A percentile compares a stretch with the other conserved stretches of the same genome.
Evolutionary conservation across 1,140 invertebrate species (phyloP).

Genomic region (Hycleus phaleratus): DNA sequence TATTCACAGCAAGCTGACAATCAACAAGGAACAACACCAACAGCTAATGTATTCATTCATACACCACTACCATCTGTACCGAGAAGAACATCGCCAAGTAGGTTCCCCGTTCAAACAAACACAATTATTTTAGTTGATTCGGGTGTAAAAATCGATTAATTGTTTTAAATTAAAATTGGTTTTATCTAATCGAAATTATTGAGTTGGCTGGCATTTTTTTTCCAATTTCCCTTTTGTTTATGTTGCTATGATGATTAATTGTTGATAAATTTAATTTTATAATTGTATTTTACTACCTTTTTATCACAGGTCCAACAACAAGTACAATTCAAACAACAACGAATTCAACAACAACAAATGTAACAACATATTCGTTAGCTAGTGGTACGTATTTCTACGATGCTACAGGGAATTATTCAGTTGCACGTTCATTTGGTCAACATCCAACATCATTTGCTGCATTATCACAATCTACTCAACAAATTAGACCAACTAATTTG

Average conservation of each 20-base stretch:
- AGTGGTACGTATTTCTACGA: conserved; percentile 35
- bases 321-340: conserved; percentile 20
- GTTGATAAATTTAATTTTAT: neutral
- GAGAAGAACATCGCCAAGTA: conserved; percentile 35
- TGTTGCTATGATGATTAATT: neutral
- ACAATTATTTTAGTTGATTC: no score
- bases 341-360: conserved; percentile 21
- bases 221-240: no score
- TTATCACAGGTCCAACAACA: conserved; percentile 20
- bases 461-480: conserved; percentile 25
- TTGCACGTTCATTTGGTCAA: conserved; percentile 25
- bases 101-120: conserved; percentile 3
- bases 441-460: conserved; percentile 27
- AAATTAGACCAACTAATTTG: conserved; percentile 20
- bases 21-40: conserved; percentile 18
- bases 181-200: no score
- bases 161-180: no score
- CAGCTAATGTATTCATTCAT: conserved; percentile 33
- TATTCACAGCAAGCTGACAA: conserved; percentile 33
- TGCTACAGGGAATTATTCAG: conserved; percentile 22
- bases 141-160: no score
- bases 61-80: conserved; percentile 25
- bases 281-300: neutral
- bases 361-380: conserved; percentile 30
- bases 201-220: no score